Percentiles rank a stretch among this genome's conserved stretches.
phyloP scores from a whole-genome alignment of 2,797 vertebrate species.

The Paratrypauchen microcephalus region DNA sequence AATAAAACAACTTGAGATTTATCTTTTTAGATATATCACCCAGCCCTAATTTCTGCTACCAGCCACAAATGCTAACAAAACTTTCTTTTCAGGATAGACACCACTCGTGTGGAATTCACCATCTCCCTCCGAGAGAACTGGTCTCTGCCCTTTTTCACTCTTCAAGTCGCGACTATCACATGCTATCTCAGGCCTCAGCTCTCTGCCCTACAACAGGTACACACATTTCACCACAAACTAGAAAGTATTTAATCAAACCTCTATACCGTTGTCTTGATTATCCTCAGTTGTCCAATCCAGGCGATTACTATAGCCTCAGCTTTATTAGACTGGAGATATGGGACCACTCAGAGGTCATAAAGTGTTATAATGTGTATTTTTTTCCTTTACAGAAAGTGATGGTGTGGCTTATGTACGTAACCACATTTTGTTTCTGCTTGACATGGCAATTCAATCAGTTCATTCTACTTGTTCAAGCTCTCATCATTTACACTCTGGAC shows the following conservation, averaged over 20 bases:
- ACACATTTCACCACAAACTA: not conserved
- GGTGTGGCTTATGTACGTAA: constrained; percentile 84
- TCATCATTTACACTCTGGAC: constrained; percentile 88
- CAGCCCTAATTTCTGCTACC: not conserved
- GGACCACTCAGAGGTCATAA: not conserved
- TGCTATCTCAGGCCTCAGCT: constrained; percentile 86
- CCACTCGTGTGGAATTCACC: constrained; percentile 96
- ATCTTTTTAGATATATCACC: too few species aligned
- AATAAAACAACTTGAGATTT: too few species aligned
- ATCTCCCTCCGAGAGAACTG: constrained; percentile 97
- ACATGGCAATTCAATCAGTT: constrained; percentile 99
- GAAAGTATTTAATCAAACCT: constrained; percentile 4
- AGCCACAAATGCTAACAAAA: not conserved
- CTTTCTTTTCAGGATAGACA: constrained; percentile 87
- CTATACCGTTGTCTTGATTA: not conserved
- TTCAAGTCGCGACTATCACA: constrained; percentile 89
- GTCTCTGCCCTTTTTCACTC: constrained; percentile 93
- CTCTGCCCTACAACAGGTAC: constrained; percentile 82
- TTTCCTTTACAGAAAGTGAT: constrained; percentile 80
- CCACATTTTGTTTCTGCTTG: constrained; percentile 91
- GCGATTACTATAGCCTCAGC: not conserved
- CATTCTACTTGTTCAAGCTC: constrained; percentile 90
- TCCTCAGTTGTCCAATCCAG: not conserved
- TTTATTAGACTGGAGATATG: not conserved
- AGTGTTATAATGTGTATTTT: not conserved